Base-by-base conservation (phyloP, 1,140 invertebrate genomes). In the Galendromus occidentalis region DNA sequence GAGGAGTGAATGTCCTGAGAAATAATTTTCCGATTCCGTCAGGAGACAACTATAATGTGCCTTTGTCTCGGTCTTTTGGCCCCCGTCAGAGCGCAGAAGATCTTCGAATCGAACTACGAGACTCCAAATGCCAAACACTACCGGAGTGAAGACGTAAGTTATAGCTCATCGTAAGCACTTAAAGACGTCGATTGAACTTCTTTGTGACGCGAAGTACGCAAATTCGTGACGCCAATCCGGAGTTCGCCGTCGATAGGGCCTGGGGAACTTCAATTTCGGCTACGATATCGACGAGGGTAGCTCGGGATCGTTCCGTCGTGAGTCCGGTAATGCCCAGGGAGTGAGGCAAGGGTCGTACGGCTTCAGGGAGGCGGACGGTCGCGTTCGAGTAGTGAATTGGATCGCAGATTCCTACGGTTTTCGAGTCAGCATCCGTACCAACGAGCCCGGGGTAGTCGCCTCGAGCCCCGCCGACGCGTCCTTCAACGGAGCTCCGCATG, bases 251-350 rank as follows among this genome's bases (percentile, higher is more conserved):
- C n/a, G 9, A 25, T 9, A 59, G 51, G 51, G 51, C 20, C 51
- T 25, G n/a, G 51, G 51, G 14, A 59, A 59, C 44, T 66, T 25
- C 18, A 41, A 66, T 4, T 66, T 66, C 65, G 44, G 55, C 51
- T 66, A 66, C 65, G 55, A 66, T 18, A 66, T 66, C 14, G 47
- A 66, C 1, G 65, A 66, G 22, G 65, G 64, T n/a, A 47, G 45
- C 47, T 30, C 30, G 14, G 30, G 39, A 7, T 47, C 51, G 9
- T 66, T 33, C 44, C 65, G 65, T 28, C 55, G 55, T 7, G 65
- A 66, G 18, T 65, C 65, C 17, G 65, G 65, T 4, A 55, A 66
- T 28, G 44, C 44, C 1, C 22, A 29, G 18, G 65, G 65, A 63
- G 65, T 33, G 28, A 28, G 22, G 22, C 39, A 42, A 30, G 65